Conservation (phyloP, 1,140 invertebrate genomes). For the Capitella teleta region DNA sequence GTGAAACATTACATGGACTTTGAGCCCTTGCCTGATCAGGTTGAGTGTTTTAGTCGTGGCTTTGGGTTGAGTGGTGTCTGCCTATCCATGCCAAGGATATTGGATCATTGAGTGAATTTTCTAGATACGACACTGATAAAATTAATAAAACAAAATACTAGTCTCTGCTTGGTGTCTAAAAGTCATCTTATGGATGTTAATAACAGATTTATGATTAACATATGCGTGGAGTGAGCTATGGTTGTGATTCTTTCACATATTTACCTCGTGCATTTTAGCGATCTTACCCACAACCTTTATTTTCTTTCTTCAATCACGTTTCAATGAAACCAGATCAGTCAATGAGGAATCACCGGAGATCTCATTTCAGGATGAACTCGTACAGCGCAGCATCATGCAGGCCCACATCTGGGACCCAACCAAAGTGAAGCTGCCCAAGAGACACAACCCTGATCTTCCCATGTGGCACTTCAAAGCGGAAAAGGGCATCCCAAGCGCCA, state of each 20-base stretch:
- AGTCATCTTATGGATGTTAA: neutral
- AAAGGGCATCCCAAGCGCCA: slow-evolving; percentile 58
- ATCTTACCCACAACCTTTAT: neutral
- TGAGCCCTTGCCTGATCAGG: slow-evolving; percentile 16
- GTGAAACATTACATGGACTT: slow-evolving; percentile 15
- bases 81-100: neutral
- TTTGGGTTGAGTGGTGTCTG: neutral
- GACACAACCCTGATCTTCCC: slow-evolving; percentile 55
- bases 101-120: neutral
- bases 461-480: slow-evolving; percentile 57
- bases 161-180: neutral
- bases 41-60: neutral
- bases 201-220: neutral
- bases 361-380: slow-evolving; percentile 20
- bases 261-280: neutral
- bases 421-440: slow-evolving; percentile 62
- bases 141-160: neutral
- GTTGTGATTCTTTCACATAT: neutral
- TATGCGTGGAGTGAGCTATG: neutral
- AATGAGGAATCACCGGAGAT: neutral
- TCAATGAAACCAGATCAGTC: neutral
- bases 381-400: slow-evolving; percentile 47
- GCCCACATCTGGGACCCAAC: slow-evolving; percentile 66
- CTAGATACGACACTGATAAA: neutral
- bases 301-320: neutral